A percentile compares a stretch with the other conserved stretches of the same genome.
phyloP scores from a whole-genome alignment of 2,888 invertebrate genomes.

The Formica aserva region DNA sequence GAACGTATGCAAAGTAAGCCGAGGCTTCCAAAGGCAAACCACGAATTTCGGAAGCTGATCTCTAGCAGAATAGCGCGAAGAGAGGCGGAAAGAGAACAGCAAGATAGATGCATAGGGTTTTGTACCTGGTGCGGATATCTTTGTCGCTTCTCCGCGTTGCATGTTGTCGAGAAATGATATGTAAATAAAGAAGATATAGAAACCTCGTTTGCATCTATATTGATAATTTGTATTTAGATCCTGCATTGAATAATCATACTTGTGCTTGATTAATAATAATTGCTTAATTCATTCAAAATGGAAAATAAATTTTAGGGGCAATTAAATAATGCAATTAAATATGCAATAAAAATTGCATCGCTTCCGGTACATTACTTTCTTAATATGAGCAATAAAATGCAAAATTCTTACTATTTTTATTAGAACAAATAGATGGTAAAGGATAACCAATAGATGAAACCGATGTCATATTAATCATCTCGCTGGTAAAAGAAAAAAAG shows the following conservation, averaged over 20 bases:
- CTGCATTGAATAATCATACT: conserved; percentile 14
- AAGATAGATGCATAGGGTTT: conserved; percentile 20
- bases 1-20: conserved; percentile 42
- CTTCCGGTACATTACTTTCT: neutral
- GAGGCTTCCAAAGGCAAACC: conserved; percentile 39
- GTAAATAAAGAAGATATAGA: conserved; percentile 48
- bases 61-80: conserved; percentile 31
- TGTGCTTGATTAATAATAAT: neutral
- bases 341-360: no score
- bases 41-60: conserved; percentile 57
- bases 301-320: neutral
- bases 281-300: neutral
- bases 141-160: conserved; percentile 1
- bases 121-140: conserved; percentile 30
- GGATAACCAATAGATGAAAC: neutral
- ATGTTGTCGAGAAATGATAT: conserved; percentile 45
- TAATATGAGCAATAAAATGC: neutral
- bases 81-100: conserved; percentile 6
- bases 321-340: neutral
- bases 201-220: conserved; percentile 43
- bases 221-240: conserved; percentile 39
- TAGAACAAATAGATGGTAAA: neutral
- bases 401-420: neutral
- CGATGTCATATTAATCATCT: conserved; percentile 30
- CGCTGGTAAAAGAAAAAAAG: neutral